Percentiles rank a stretch among this genome's conserved stretches.
Evolutionary conservation across 2,113 vertebrate species (phyloP).

Genomic region (Sapajus apella): DNA sequence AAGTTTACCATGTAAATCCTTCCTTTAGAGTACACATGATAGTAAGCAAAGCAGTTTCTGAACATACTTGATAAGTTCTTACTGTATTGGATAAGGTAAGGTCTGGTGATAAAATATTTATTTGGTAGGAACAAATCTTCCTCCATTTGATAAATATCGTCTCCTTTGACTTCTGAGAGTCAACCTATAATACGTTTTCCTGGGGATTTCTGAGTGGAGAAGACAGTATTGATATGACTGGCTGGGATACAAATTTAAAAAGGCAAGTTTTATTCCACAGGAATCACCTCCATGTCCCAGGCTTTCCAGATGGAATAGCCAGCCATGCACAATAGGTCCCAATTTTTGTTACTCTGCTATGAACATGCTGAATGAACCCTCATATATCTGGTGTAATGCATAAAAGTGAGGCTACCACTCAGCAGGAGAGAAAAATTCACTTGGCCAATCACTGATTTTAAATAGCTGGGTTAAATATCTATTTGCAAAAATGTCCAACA

Average conservation of each 20-base stretch:
- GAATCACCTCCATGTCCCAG: not conserved
- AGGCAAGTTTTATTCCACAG: not conserved
- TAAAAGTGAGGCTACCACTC: not conserved
- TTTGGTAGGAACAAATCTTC: constrained; percentile 13
- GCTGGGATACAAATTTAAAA: not conserved
- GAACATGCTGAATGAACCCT: not conserved
- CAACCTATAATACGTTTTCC: not conserved
- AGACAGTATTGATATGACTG: not conserved
- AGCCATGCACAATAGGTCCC: not conserved
- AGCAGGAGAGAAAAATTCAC: not conserved
- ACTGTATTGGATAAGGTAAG: constrained; percentile 2
- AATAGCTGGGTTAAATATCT: constrained; percentile 43
- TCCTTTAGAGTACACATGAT: constrained; percentile 10
- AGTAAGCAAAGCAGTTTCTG: constrained; percentile 35
- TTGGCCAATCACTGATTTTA: not conserved
- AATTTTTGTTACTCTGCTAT: not conserved
- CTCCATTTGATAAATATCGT: not conserved
- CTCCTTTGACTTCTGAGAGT: not conserved
- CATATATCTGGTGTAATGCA: not conserved
- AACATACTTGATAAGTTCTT: constrained; percentile 1
- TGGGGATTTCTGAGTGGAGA: not conserved
- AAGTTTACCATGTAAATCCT: constrained; percentile 32
- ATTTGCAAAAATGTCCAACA: constrained; percentile 46
- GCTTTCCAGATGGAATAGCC: constrained; percentile 37
- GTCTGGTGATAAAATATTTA: constrained; percentile 30